Base-by-base conservation (phyloP, 2,797 vertebrate species). In the Esox lucius region DNA sequence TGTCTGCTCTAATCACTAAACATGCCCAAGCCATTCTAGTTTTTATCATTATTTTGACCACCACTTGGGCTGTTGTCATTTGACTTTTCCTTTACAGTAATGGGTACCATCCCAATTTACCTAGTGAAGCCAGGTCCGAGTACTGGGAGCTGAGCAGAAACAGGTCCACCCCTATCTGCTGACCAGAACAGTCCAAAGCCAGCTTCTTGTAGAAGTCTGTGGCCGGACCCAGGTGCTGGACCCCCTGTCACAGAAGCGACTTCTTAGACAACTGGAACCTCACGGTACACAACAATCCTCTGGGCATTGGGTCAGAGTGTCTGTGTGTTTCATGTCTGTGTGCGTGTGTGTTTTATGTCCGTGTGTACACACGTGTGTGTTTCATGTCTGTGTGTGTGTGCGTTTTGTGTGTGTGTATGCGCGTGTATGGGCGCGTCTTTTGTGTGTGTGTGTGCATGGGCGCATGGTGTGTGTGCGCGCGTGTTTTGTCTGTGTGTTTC, bases 131-230 rank as follows among this genome's bases (percentile, higher is more conserved):
- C n/a, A 99, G 93, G 88, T 99, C 98, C 7, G 96, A 88, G 76
- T 99, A 99, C 78, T 98, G 97, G 24, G 97, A 97, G 91, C 97
- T 99, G 84, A 99, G 89, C 73, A 99, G 93, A 92, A 99, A 99
- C 2, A 99, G 94, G 90, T 99, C 98, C 87, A 99, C 96, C 5
- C 95, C 97, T 0, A 96, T 97, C 85, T 99, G 98, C 81, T 98
- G 97, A 22, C 97, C 97, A 0, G 98, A 99, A 86, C 98, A 99
- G 87, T 99, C 98, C 90, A 99, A 90, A n/a, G 98, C 97, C 5
- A 99, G 93, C 81, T 99, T 99, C 92, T 99, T 99, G 79, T 99
- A 99, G 90, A 99, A 99, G 87, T 99, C 98, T 2, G 97, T 99
- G 70, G 97, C 98, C 17, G 98, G 98, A 76, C 96, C 96, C 72